These are phyloP conservation scores for Anthophora plumipes DNA, from an alignment of 2,888 invertebrate species.

Conservation along the genomic window DNA sequence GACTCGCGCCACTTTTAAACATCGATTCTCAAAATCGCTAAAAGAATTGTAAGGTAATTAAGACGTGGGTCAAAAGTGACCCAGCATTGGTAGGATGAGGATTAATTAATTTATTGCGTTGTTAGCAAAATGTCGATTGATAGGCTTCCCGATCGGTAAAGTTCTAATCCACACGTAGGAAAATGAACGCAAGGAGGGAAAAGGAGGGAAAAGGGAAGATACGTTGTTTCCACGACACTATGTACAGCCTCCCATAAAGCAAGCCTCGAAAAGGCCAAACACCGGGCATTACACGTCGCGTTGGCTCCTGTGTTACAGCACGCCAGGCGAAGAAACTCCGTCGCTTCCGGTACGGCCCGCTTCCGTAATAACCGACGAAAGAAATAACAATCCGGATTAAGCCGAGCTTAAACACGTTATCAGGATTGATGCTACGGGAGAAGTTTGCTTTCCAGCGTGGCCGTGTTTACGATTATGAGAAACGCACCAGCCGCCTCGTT, in stretches of 20 bases:
- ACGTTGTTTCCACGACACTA: background rate
- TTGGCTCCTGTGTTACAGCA: background rate
- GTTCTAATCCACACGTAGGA: too few relatives aligned
- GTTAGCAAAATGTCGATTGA: too few relatives aligned
- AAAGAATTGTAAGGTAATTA: too few relatives aligned
- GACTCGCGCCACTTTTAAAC: too few relatives aligned
- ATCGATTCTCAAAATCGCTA: too few relatives aligned
- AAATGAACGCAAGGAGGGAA: too few relatives aligned
- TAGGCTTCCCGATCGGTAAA: too few relatives aligned
- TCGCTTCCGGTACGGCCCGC: constrained; percentile 6
- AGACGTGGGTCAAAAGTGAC: too few relatives aligned
- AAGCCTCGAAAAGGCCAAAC: background rate
- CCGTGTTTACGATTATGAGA: constrained; percentile 43
- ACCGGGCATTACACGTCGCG: background rate
- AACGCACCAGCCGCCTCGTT: background rate
- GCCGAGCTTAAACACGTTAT: constrained; percentile 54
- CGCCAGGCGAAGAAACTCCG: background rate
- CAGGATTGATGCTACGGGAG: constrained; percentile 46
- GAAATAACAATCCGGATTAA: constrained; percentile 58
- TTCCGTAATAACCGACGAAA: constrained; percentile 49
- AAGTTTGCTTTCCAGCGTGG: constrained; percentile 39
- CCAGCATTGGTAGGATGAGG: too few relatives aligned
- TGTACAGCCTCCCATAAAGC: background rate
- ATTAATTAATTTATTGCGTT: too few relatives aligned
- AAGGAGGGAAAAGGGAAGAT: too few relatives aligned